Base-by-base conservation (phyloP, 1,140 invertebrate species). In the Drosophila yakuba region DNA sequence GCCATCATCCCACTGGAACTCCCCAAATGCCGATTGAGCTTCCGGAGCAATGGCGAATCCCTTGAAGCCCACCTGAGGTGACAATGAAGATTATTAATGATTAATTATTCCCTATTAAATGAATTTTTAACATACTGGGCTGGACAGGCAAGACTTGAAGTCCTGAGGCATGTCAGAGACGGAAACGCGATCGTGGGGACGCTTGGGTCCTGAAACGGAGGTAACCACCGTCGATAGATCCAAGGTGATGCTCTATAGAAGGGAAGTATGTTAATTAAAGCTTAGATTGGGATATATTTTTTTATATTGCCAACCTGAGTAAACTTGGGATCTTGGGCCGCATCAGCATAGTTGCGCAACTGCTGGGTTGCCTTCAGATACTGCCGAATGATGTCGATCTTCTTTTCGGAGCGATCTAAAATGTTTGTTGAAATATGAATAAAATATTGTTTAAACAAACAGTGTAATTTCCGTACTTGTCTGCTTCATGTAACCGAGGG, bases 121-220 rank as follows among this genome's bases (percentile, higher is more conserved):
- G 2, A 14, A 35, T 14, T 39, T 10, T 0, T 0, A 58, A 92
- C 93, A 93, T 94, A 98, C 96, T 94, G 98, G 98, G 90, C 96
- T 98, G n/a, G 94, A 95, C 0, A 99, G 94, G 83, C 98, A 99
- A 0, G 94, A 93, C 8, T 94, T 92, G 93, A 99, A 99, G 93
- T 99, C 98, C 32, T 93, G 90, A 86, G 98, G 98, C 97, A 99
- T 98, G 36, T 97, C 95, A 0, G 95, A 93, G 0, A 99, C 97
- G 0, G 97, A 95, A 3, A 99, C 98, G 52, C 97, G 94, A 93
- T 99, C 99, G 80, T 99, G 98, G 0, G 98, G 98, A 74, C 98
- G 93, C 92, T 99, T 99, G 0, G 99, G 98, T 8, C 99, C 99
- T 78, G 97, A 98, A 0, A 99, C 96, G 57, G 97, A 99, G 3